Evolutionary conservation across 2,113 vertebrate species (phyloP).

Genomic region (Ciconia stormi): DNA sequence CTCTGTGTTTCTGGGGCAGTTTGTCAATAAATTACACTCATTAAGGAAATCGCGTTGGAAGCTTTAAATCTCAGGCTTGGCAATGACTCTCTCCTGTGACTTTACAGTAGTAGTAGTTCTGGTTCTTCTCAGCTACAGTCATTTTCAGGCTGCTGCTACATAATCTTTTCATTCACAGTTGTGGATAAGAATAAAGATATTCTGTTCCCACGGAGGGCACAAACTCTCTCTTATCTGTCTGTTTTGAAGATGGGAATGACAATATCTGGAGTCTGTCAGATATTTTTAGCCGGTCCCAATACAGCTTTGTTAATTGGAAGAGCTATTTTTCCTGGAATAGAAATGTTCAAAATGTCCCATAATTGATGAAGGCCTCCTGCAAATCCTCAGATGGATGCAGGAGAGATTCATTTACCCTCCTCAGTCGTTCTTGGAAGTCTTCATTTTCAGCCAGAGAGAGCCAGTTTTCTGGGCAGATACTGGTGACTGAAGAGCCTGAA

Average conservation of each 20-base stretch:
- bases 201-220: slow-evolving; percentile 58
- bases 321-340: slow-evolving; percentile 52
- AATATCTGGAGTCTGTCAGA: slow-evolving; percentile 61
- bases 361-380: slow-evolving; percentile 46
- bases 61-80: slow-evolving; percentile 39
- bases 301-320: slow-evolving; percentile 59
- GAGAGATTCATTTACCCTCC: background rate
- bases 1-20: slow-evolving; percentile 41
- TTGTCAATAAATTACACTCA: slow-evolving; percentile 60
- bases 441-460: background rate
- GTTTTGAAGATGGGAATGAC: slow-evolving; percentile 57
- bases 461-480: background rate
- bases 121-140: slow-evolving; percentile 55
- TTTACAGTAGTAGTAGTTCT: slow-evolving; percentile 40
- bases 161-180: slow-evolving; percentile 63
- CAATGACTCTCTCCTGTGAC: slow-evolving; percentile 45
- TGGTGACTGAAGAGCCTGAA: background rate
- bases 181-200: slow-evolving; percentile 55
- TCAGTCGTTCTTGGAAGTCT: background rate
- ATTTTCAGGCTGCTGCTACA: slow-evolving; percentile 58
- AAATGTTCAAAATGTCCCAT: slow-evolving; percentile 42
- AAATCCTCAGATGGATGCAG: slow-evolving; percentile 8
- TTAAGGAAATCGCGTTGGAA: slow-evolving; percentile 55
- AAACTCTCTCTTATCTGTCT: slow-evolving; percentile 60
- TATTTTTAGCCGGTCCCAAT: slow-evolving; percentile 50